Evolutionary conservation across 2,888 invertebrate species (phyloP).

Genomic region (Seira sanloemensis): DNA sequence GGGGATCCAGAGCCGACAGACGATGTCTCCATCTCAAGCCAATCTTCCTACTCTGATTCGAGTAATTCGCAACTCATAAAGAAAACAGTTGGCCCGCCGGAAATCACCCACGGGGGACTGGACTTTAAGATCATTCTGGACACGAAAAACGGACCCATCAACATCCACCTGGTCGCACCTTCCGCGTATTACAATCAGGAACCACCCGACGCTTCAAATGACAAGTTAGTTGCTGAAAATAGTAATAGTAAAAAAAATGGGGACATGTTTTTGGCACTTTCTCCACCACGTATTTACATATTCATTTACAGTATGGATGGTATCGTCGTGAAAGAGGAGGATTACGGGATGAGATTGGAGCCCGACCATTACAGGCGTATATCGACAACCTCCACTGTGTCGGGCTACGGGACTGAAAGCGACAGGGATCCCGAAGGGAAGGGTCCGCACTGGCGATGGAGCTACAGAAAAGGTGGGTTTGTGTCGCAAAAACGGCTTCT

Average conservation of each 20-base stretch:
- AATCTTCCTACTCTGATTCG: conserved; percentile 77
- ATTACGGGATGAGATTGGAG: conserved; percentile 68
- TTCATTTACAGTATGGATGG: conserved; percentile 70
- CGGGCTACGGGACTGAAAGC: conserved; percentile 87
- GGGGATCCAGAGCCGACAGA: conserved; percentile 82
- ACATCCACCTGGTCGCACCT: conserved; percentile 82
- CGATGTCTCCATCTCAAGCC: conserved; percentile 78
- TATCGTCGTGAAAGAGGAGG: conserved; percentile 72
- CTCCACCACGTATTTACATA: background rate
- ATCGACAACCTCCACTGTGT: conserved; percentile 85
- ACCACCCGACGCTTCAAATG: conserved; percentile 78
- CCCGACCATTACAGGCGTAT: conserved; percentile 79
- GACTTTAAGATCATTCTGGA: conserved; percentile 86
- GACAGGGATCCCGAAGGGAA: conserved; percentile 81
- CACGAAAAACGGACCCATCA: conserved; percentile 81
- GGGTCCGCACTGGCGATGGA: conserved; percentile 81
- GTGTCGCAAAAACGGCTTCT: background rate
- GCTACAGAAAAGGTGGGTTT: conserved; percentile 80
- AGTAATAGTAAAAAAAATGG: background rate
- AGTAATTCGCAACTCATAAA: conserved; percentile 74
- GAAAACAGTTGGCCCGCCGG: conserved; percentile 60
- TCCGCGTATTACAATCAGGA: conserved; percentile 87
- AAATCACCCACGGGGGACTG: conserved; percentile 75
- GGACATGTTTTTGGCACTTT: conserved; percentile 3
- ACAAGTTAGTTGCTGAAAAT: conserved; percentile 65